Base-by-base conservation (phyloP, 2,797 vertebrate genomes). In the Nothura maculosa region DNA sequence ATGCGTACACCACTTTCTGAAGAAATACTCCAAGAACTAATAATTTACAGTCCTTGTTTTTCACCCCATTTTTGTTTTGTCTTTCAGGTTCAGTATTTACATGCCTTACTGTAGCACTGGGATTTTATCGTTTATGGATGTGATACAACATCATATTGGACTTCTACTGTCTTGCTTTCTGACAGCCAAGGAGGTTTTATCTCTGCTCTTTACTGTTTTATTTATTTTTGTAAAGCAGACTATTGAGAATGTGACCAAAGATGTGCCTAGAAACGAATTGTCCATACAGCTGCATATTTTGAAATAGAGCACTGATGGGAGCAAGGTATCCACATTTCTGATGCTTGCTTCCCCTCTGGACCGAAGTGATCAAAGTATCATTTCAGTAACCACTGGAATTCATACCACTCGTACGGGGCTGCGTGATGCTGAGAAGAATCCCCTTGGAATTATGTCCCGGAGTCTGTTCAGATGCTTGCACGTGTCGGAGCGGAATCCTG, bases 71-170 rank as follows among this genome's bases (percentile, higher is more conserved):
- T 91, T 87, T 85, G 36, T 80, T 97, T 74, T 87, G 91, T 95
- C 70, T 96, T 96, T 66, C 93, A 99, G 99, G 99, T 91, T 99
- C 99, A 64, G 93, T 99, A 91, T 99, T 99, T 98, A 99, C 99
- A 6, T 99, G 99, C 96, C 98, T 99, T 92, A 99, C 99, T 5
- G 98, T 99, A 91, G 98, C 98, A 72, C 96, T 99, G 90, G 99
- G 99, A 96, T 99, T 99, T 98, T 99, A 99, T 95, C 99, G 99
- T 66, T 98, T 99, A 81, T 99, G 99, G 99, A 98, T 99, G 36
- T 98, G 96, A 94, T 76, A 80, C 95, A 96, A 28, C 76, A 36
- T 8, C 4, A 77, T 12, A 96, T 92, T 95, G 82, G 43, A 89
- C 83, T 87, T 90, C 32, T 68, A 70, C 68, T 81, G 2, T 87